Base-by-base conservation (phyloP, 2,888 invertebrate species). In the Camponotus fellah region DNA sequence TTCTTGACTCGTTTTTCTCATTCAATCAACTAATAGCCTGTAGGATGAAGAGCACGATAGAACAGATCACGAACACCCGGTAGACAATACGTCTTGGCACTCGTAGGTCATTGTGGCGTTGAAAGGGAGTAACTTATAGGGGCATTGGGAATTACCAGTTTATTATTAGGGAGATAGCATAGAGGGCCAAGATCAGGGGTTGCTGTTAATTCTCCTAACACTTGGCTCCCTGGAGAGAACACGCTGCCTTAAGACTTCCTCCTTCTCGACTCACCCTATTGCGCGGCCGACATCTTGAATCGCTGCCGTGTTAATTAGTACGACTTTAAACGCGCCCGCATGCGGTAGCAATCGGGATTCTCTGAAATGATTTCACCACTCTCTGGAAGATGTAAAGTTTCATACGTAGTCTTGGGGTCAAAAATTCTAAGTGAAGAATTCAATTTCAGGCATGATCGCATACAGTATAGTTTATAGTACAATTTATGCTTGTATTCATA, bases 131-230 rank as follows among this genome's bases (percentile, higher is more conserved):
- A 94, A 95, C 91, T 95, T 95, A 95, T 94, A 94, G 94, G 92
- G 93, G 94, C 94, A 94, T 94, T 94, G 95, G 95, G 94, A 94
- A 95, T 95, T 93, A 93, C 93, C 93, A 93, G 94, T 95, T 95
- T 94, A 95, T 94, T 94, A 94, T 95, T 93, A 95, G 93, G 93
- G 93, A 94, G 94, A 94, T 94, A 94, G 93, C 92, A 92, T 89
- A 91, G 92, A 92, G 91, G 91, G 93, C 92, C 91, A 92, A 92
- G 94, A 93, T 94, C 94, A 93, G 92, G 92, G 93, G 93, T 93
- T 92, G 92, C 93, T 94, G 94, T 94, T 94, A 94, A 94, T 94
- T 94, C 94, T 93, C 92, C 92, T 92, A 93, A 93, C 93, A 93
- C 93, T 93, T 90, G 87, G 87, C 90, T 93, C 94, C 92, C 94